Base-by-base conservation (phyloP, 2,888 invertebrate species). In the Drosophila barbarae region DNA sequence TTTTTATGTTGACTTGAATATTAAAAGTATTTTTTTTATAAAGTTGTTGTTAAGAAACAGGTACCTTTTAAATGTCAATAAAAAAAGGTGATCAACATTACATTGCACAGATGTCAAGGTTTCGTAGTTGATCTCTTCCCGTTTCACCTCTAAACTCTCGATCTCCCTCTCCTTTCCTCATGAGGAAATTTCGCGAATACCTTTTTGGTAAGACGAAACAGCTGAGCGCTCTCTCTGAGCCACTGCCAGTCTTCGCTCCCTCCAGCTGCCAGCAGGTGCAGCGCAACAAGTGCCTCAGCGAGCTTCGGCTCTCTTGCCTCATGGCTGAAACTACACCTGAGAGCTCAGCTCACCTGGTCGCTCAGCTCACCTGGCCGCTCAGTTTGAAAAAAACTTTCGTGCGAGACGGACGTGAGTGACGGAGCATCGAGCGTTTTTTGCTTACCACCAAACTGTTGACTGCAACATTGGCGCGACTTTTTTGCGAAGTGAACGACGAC, bases 331-430 rank as follows among this genome's bases (percentile, higher is more conserved):
- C 26, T 13, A 13, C 46, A 32, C 32, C 46, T 32, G 13, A 47
- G 46, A 32, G 32, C 32, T 47, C 8, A 8, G 30, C 46, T 46
- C 46, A 21, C 30, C 18, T 21, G 21, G 34, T 13, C 21, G 54
- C 41, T 42, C 72, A 7, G 28, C 44, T 46, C 30, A 18, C 28
- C 18, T 32, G 26, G 34, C 13, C 18, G 54, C 41, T 42, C 73
- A 86, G 84, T 86, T 80, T 76, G 75, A 84, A 85, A 86, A 78
- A 79, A 79, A 86, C 81, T 75, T 80, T 86, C 86, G 86, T 84
- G 80, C 82, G 82, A 71, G 73, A 44, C 76, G 78, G 85, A 87
- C 87, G 77, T 83, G 63, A 54, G 47, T 34, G 41, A 52, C 41
- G 68, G 58, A 58, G 41, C 47, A 34, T 55, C 52, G 58, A 42